These are phyloP conservation scores for Phortica okadai DNA, from an alignment of 2,888 invertebrate genomes.

Conservation along the genomic window DNA sequence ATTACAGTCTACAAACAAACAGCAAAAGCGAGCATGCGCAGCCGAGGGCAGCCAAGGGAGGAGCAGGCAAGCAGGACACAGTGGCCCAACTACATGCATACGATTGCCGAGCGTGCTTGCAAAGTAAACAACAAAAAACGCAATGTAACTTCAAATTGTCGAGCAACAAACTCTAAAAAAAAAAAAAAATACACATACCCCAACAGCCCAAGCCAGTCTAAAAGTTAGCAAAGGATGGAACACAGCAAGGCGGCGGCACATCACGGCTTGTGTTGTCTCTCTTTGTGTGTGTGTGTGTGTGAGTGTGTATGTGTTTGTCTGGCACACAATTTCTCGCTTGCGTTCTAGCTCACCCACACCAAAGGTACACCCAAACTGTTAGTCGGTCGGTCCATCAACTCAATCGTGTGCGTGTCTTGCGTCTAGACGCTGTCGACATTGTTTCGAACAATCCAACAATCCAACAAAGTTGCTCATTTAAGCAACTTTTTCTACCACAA, in stretches of 20 bases:
- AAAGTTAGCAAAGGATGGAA: not conserved
- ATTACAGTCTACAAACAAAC: slow-evolving; percentile 58
- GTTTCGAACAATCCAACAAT: slow-evolving; percentile 56
- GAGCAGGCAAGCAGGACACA: not conserved
- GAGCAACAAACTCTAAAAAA: not conserved
- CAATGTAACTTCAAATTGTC: slow-evolving; percentile 6
- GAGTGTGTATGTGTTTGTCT: slow-evolving; percentile 50
- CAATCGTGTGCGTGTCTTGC: slow-evolving; percentile 38
- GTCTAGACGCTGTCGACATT: slow-evolving; percentile 74
- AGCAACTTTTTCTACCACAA: slow-evolving; percentile 57
- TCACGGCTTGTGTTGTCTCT: slow-evolving; percentile 8
- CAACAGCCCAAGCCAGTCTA: not conserved
- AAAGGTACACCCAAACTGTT: not conserved
- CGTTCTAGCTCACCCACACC: not conserved
- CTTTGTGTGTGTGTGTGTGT: slow-evolving; percentile 38
- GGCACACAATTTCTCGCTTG: not conserved
- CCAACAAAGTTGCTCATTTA: slow-evolving; percentile 68
- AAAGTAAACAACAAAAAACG: not conserved
- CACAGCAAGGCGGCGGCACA: too few relatives aligned
- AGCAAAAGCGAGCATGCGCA: slow-evolving; percentile 39
- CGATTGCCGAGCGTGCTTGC: not conserved
- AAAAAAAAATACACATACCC: not conserved
- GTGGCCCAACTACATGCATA: not conserved
- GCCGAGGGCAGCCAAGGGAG: slow-evolving; percentile 34
- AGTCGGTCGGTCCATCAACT: not conserved